These are phyloP conservation scores for Pluvialis apricaria DNA, from an alignment of 2,113 vertebrate species.

Conservation along the genomic window DNA sequence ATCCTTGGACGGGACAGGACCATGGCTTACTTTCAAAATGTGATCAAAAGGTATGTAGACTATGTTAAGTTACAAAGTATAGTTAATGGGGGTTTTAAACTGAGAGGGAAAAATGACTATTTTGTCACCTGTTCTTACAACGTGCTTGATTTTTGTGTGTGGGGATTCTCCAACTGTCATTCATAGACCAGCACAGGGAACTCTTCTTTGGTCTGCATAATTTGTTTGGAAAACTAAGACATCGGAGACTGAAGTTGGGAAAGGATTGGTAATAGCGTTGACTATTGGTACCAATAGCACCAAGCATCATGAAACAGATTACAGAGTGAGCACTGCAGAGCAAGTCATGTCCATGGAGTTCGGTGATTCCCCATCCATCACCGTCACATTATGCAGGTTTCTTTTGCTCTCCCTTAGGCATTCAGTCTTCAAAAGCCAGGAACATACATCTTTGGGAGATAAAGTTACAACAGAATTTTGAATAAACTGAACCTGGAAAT, in stretches of 20 bases:
- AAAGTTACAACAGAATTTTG: not conserved
- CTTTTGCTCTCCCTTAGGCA: not conserved
- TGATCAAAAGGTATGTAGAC: not conserved
- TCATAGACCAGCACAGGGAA: not conserved
- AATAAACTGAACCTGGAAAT: not conserved
- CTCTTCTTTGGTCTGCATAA: not conserved
- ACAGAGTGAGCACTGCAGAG: not conserved
- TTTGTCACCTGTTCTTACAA: not conserved
- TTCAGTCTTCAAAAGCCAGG: not conserved
- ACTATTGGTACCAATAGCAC: not conserved
- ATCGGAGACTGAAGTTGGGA: not conserved
- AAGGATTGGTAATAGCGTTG: not conserved
- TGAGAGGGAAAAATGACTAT: not conserved
- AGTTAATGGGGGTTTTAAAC: not conserved
- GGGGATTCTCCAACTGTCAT: not conserved
- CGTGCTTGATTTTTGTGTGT: accelerated
- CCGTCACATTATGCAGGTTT: not conserved
- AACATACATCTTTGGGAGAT: not conserved
- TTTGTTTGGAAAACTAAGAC: not conserved
- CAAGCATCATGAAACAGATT: not conserved
- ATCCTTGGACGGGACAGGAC: not conserved
- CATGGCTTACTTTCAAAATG: not conserved
- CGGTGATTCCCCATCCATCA: not conserved
- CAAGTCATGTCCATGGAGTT: not conserved
- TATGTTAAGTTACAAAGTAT: not conserved